phyloP scores from a whole-genome alignment of 2,888 invertebrate species.

The Watsonalla cultraria region DNA sequence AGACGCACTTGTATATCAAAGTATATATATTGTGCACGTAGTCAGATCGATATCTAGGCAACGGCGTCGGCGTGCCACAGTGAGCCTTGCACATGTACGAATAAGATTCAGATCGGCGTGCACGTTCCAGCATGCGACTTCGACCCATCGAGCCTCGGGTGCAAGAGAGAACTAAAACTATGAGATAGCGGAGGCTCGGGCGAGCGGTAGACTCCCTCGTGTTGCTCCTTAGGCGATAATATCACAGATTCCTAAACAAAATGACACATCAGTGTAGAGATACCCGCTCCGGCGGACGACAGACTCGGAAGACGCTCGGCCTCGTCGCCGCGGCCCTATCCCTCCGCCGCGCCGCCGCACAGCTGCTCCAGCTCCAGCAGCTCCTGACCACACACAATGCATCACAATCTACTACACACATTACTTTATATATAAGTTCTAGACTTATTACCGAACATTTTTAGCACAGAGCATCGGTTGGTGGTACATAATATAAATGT shows the following conservation, averaged over 20 bases:
- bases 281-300: conserved; percentile 12
- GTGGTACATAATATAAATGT: too few relatives aligned
- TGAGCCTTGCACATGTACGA: not conserved
- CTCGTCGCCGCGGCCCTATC: conserved; percentile 26
- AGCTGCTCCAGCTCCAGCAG: conserved; percentile 57
- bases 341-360: conserved; percentile 61
- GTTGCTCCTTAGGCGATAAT: conserved; percentile 69
- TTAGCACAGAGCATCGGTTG: too few relatives aligned
- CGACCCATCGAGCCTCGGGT: conserved; percentile 3
- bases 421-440: too few relatives aligned
- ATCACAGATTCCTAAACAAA: conserved; percentile 71
- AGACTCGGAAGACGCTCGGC: conserved; percentile 6
- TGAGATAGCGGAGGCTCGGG: conserved; percentile 42
- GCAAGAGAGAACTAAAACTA: conserved; percentile 33
- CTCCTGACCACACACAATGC: conserved; percentile 59
- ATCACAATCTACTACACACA: too few relatives aligned
- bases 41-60: not conserved
- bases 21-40: not conserved
- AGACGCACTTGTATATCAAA: conserved; percentile 15
- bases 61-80: not conserved
- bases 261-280: conserved; percentile 31
- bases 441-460: too few relatives aligned
- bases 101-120: not conserved
- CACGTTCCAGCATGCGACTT: not conserved
- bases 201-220: conserved; percentile 24